phyloP scores from a whole-genome alignment of 2,888 invertebrate species.

The Lottia gigantea region DNA sequence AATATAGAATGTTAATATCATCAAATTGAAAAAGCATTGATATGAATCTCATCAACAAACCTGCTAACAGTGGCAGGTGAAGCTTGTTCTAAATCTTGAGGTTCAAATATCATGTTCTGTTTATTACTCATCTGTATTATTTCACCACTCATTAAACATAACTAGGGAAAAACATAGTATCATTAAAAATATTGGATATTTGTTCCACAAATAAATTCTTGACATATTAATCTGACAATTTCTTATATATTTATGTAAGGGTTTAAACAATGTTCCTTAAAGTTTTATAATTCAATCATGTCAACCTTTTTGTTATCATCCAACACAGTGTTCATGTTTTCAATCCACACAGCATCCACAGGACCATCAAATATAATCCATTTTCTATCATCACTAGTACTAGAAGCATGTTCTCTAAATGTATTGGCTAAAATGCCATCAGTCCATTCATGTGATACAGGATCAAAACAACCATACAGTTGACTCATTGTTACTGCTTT shows the following conservation, averaged over 20 bases:
- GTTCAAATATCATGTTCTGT: slow-evolving; percentile 69
- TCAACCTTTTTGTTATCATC: slow-evolving; percentile 68
- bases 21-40: too few species aligned
- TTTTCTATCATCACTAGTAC: slow-evolving; percentile 59
- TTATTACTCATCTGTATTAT: slow-evolving; percentile 68
- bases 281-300: too few species aligned
- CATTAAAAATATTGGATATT: too few species aligned
- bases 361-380: slow-evolving; percentile 69
- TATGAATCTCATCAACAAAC: slow-evolving; percentile 24
- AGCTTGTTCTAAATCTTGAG: slow-evolving; percentile 67
- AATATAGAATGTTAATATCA: too few species aligned
- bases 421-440: slow-evolving; percentile 68
- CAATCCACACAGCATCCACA: slow-evolving; percentile 69
- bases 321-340: slow-evolving; percentile 69
- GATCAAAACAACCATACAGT: slow-evolving; percentile 68
- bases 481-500: slow-evolving; percentile 68
- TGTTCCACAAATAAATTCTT: too few species aligned
- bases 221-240: too few species aligned
- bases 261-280: too few species aligned
- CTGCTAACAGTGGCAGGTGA: slow-evolving; percentile 68
- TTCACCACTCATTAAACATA: slow-evolving; percentile 69
- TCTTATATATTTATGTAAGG: too few species aligned
- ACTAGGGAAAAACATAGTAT: slow-evolving; percentile 33
- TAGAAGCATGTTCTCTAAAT: slow-evolving; percentile 66
- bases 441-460: slow-evolving; percentile 68